Conservation (phyloP, 2,113 vertebrate species). For the Oreotrochilus melanogaster region DNA sequence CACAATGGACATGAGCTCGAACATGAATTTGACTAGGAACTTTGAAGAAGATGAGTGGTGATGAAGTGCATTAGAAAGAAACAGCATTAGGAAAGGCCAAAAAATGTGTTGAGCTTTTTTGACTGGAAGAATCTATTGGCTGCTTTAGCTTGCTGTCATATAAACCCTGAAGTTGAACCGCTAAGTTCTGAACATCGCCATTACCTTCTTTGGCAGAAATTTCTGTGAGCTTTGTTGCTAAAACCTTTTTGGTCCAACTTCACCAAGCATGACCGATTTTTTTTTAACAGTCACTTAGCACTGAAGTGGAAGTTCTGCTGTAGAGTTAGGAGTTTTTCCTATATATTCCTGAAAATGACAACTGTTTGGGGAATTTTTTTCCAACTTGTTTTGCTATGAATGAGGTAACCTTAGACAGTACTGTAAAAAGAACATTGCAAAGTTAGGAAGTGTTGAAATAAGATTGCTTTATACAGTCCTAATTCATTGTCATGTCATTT, state of each 20-base stretch:
- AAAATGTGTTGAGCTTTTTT: neutral
- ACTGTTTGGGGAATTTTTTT: neutral
- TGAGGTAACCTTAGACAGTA: neutral
- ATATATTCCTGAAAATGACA: neutral
- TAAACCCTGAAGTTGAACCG: neutral
- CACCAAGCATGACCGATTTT: neutral
- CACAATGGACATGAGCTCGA: neutral
- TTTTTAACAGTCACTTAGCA: neutral
- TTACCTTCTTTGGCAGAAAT: neutral
- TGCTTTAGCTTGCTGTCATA: neutral
- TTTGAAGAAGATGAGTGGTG: neutral
- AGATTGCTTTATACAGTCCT: neutral
- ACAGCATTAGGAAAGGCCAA: neutral
- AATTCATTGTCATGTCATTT: neutral
- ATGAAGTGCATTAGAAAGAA: neutral
- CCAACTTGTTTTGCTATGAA: neutral
- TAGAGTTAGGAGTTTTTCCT: neutral
- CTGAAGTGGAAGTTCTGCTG: neutral
- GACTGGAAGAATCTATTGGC: neutral
- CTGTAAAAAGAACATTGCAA: neutral
- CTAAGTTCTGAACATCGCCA: neutral
- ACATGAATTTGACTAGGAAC: neutral
- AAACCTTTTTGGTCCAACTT: neutral
- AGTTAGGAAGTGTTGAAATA: neutral
- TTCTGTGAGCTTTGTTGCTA: neutral